phyloP scores from a whole-genome alignment of 1,140 invertebrate species.

The Pseudomyrmex cubaensis region DNA sequence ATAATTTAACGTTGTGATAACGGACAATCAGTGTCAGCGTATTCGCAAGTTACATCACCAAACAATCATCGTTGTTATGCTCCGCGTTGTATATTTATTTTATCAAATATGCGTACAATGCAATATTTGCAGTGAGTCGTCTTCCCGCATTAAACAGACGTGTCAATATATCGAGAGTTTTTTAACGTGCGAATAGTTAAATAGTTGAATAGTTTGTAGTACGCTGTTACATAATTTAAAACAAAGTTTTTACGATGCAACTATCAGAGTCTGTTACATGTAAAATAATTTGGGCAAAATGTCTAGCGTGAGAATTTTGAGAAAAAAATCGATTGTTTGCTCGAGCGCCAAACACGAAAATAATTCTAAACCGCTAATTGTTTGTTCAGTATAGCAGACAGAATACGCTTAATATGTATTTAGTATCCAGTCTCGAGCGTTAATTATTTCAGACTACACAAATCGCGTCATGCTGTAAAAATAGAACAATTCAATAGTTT shows the following conservation, averaged over 20 bases:
- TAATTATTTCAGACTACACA: too few species aligned
- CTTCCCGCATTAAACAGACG: neutral
- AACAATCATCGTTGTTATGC: constrained; percentile 30
- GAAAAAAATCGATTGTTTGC: too few species aligned
- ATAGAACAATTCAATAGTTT: too few species aligned
- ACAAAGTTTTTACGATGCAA: neutral
- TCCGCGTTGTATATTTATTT: constrained; percentile 39
- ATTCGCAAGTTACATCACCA: constrained; percentile 34
- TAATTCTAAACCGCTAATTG: too few species aligned
- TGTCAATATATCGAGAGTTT: neutral
- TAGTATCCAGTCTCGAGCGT: too few species aligned
- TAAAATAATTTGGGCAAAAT: neutral
- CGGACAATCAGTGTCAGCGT: constrained; percentile 31
- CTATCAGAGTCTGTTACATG: neutral
- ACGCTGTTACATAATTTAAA: constrained; percentile 1
- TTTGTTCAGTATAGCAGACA: too few species aligned
- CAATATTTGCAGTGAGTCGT: neutral
- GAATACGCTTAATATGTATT: too few species aligned
- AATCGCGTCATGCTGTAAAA: too few species aligned
- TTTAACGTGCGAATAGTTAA: neutral
- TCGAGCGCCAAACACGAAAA: too few species aligned
- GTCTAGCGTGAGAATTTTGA: too few species aligned
- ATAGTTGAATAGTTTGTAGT: neutral
- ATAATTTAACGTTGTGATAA: neutral
- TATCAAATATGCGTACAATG: neutral